Evolutionary conservation across 2,888 invertebrate genomes (phyloP).

Genomic region (Junonia oenone): DNA sequence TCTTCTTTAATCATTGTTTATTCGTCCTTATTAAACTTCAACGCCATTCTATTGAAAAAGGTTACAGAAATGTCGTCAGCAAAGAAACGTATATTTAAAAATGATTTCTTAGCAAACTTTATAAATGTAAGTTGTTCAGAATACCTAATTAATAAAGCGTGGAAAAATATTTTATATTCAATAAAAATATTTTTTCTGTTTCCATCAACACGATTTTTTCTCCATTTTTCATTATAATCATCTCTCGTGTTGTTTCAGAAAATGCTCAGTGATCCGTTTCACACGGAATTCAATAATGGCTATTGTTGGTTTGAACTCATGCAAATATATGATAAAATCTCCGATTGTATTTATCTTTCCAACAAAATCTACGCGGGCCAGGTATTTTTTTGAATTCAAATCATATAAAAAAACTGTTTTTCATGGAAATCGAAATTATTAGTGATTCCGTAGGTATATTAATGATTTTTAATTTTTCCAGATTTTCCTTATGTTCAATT

Average conservation of each 20-base stretch:
- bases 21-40: constrained; percentile 39
- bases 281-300: constrained; percentile 27
- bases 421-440: too few relatives aligned
- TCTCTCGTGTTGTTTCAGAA: constrained; percentile 32
- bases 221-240: not conserved
- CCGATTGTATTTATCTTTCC: constrained; percentile 48
- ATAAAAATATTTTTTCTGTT: not conserved
- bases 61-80: constrained; percentile 25
- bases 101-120: constrained; percentile 26
- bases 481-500: constrained; percentile 50
- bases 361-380: constrained; percentile 53
- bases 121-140: constrained; percentile 37
- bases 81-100: constrained; percentile 32
- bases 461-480: constrained; percentile 32
- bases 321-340: constrained; percentile 57
- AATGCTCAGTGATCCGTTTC: constrained; percentile 30
- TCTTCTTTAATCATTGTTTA: constrained; percentile 43
- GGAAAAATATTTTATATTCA: not conserved
- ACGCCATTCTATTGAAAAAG: constrained; percentile 39
- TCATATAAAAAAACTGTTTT: too few relatives aligned
- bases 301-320: constrained; percentile 58
- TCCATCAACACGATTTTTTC: not conserved
- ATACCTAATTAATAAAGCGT: not conserved
- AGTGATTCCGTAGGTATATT: too few relatives aligned
- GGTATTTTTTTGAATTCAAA: constrained; percentile 33